phyloP scores from a whole-genome alignment of 2,113 vertebrate genomes.

The Macaca nemestrina region DNA sequence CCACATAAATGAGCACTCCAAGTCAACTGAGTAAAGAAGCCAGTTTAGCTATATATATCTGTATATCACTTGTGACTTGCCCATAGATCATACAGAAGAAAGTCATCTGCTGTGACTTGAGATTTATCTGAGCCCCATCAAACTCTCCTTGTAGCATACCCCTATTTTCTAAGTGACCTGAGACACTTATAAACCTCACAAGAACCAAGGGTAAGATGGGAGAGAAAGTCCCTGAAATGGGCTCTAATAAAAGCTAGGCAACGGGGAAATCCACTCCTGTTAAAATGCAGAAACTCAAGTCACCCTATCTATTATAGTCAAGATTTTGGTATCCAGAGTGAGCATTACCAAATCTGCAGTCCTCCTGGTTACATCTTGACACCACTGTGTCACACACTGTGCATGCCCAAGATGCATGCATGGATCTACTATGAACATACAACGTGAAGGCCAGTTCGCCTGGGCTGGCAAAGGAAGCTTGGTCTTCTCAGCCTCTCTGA shows the following conservation, averaged over 20 bases:
- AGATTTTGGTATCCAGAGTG: not conserved
- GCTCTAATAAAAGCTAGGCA: not conserved
- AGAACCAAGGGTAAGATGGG: not conserved
- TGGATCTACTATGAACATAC: rapidly evolving
- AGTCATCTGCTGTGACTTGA: not conserved
- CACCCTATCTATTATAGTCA: not conserved
- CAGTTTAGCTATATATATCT: not conserved
- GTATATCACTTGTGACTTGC: not conserved
- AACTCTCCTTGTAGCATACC: not conserved
- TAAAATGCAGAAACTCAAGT: not conserved
- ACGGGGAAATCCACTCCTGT: not conserved
- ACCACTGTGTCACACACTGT: not conserved
- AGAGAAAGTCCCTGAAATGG: not conserved
- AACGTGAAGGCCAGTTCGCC: not conserved
- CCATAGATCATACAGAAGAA: not conserved
- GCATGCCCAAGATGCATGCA: too few relatives aligned
- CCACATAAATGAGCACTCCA: not conserved
- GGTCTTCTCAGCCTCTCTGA: not conserved
- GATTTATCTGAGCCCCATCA: not conserved
- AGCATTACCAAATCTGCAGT: not conserved
- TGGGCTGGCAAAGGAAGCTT: not conserved
- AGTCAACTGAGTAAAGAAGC: not conserved
- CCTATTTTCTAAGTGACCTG: not conserved
- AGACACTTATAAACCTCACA: not conserved
- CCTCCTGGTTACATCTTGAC: not conserved